Evolutionary conservation across 2,888 invertebrate species (phyloP), one percentile per base, ranked within the genome.

Genomic region (Deilephila elpenor): DNA sequence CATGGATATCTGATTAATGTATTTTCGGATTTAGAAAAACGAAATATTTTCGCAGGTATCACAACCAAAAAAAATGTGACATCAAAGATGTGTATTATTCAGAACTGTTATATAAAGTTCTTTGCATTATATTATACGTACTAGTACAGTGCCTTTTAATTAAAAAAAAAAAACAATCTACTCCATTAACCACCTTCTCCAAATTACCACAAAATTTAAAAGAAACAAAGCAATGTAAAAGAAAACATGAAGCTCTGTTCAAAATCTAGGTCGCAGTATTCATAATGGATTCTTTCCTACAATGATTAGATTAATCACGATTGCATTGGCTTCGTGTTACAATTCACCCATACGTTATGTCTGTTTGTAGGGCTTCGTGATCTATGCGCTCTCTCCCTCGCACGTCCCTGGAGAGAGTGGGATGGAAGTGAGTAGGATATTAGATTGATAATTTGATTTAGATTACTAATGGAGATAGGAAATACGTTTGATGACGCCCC

Each of bases 381-480:
- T 67, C 20, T 17, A 3, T 32, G 5, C 25, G 14, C 17, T 6
- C 0, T 51, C 51, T 51, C 25, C 7, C 44, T 51, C 51, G 17
- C 67, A 51, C 25, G 44, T 17, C 25, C 1, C 25, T 25, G 5
- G 67, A 17, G 44, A 17, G 67, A 67, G 25, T 6, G 14, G 25
- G 67, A 67, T 20, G 44, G 20, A 44, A 20, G 11, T 14, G 0
- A 44, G 17, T 56, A 34, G 34, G 14, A 67, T 44, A 67, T 67
- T 67, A 67, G 51, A 67, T 25, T 67, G 62, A 62, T 62, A 67
- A 67, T 67, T 67, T 51, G 67, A 67, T 67, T 67, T 62, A 62
- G 34, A 67, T 67, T 67, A 44, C 51, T 51, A 51, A 67, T 67
- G 67, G 67, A 51, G 25, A 67, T 51, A 67, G 67, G 25, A 44